These are phyloP conservation scores for Scrobipalpa atriplicella DNA, from an alignment of 2,888 invertebrate genomes.

Conservation along the genomic window DNA sequence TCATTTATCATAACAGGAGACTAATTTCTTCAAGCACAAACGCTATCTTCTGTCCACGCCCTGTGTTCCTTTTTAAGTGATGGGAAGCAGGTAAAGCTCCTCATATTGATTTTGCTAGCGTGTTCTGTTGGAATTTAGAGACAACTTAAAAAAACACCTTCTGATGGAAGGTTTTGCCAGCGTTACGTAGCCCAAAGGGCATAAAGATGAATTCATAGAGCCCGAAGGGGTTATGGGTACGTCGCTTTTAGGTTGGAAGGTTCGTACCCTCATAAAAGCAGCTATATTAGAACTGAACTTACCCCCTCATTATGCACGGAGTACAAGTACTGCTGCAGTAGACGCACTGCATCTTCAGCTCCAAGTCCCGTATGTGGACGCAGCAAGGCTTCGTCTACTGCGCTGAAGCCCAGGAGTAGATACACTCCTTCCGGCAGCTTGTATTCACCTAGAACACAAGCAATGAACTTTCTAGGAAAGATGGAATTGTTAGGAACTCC, in stretches of 20 bases:
- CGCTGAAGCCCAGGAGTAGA: constrained; percentile 94
- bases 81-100: no score
- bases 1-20: no score
- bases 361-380: constrained; percentile 92
- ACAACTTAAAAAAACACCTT: no score
- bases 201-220: no score
- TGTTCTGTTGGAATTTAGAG: no score
- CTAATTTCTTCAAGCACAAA: no score
- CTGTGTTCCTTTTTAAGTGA: no score
- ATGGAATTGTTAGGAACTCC: no score
- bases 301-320: constrained; percentile 86
- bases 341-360: constrained; percentile 91
- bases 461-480: not conserved
- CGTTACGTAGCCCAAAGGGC: no score
- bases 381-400: constrained; percentile 92
- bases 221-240: not conserved
- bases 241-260: not conserved
- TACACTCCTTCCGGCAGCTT: constrained; percentile 92
- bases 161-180: no score
- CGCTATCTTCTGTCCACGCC: no score
- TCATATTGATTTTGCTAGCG: no score
- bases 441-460: constrained; percentile 84
- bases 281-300: constrained; percentile 30
- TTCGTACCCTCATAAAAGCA: not conserved
- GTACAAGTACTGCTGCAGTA: constrained; percentile 90